Evolutionary conservation across 2,888 invertebrate genomes (phyloP), one percentile per base, ranked within the genome.

Genomic region (Sesamia inferens): DNA sequence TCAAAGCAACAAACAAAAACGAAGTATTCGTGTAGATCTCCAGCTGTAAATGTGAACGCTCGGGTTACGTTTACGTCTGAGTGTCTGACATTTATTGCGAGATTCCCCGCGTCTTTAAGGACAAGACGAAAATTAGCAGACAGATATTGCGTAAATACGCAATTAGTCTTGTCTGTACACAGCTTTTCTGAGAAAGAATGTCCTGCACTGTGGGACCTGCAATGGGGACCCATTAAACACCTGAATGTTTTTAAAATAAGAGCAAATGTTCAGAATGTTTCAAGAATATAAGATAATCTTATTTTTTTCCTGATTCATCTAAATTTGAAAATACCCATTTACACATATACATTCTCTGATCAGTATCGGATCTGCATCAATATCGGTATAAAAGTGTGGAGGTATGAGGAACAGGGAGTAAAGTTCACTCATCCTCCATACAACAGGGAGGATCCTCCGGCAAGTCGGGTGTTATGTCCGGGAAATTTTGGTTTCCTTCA

Each of bases 51-150:
- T 83, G 58, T 47, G 58, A 65, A 74, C 42, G 71, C 67, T 61
- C 11, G 65, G 70, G 70, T 71, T 76, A 82, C 81, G 67, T 71
- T 71, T 76, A 57, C 48, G 51, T 62, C 31, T n/a, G 65, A 70
- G 72, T 82, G 82, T 75, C 70, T 74, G 78, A 82, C 82, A 78
- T 85, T 84, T 77, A 82, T 84, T 82, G 78, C 82, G 57, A 69
- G 78, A 62, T 77, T 44, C 71, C 44, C 76, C 16, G 65, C 55
- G 59, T 82, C 79, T 83, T 79, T 67, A 74, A 54, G 58, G 62
- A 59, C 59, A 54, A 57, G 24, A 71, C 48, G 65, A 62, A 80
- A 80, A 83, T 83, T 83, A 73, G 83, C 51, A 31, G 42, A 73
- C 64, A 79, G 64, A 73, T 83, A 67, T 82, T 71, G 77, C 69